Evolutionary conservation across 2,797 vertebrate genomes (phyloP), one percentile per base, ranked within the genome.

Genomic region (Pteropus rufus): DNA sequence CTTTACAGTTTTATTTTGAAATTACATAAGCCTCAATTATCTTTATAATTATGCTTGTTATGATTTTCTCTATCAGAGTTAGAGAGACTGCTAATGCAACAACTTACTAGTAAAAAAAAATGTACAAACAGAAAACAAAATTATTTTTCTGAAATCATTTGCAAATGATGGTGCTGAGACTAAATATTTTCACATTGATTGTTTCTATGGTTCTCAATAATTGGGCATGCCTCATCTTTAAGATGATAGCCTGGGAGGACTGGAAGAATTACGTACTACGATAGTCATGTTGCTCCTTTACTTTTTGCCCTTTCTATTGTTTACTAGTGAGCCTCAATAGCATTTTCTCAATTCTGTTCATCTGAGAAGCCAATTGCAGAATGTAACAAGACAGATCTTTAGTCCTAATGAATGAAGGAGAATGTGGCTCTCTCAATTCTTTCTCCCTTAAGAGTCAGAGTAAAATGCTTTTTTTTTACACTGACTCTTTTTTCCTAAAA

Each of bases 11-110:
- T 95, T 89, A 81, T 82, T 97, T 36, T 64, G 56, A 83, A 65
- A 69, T 95, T 92, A 85, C 2, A 10, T 93, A 95, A 88, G 52
- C 62, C 79, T 86, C 95, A 94, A 93, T 95, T 97, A 65, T 85
- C 34, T 87, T 80, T 39, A 79, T 5, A 94, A 94, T 90, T 97
- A 93, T n/a, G 1, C 2, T 77, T 91, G 41, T 97, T 94, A 92
- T 8, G 56, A 10, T 79, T 89, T 97, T 97, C 88, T 80, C 3
- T 77, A 84, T 89, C 56, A 19, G 8, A 73, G 44, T 91, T 94
- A 84, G 19, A 26, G 58, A 96, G n/a, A 94, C 3, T 34, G 41
- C 16, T 94, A 96, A 95, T 73, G 89, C 31, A 83, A 64, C 31
- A 92, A 58, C 16, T 75, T 79, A 49, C 34, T 54, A 75, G 18